Conservation (phyloP, 2,797 vertebrate genomes). For the Macropodus opercularis region DNA sequence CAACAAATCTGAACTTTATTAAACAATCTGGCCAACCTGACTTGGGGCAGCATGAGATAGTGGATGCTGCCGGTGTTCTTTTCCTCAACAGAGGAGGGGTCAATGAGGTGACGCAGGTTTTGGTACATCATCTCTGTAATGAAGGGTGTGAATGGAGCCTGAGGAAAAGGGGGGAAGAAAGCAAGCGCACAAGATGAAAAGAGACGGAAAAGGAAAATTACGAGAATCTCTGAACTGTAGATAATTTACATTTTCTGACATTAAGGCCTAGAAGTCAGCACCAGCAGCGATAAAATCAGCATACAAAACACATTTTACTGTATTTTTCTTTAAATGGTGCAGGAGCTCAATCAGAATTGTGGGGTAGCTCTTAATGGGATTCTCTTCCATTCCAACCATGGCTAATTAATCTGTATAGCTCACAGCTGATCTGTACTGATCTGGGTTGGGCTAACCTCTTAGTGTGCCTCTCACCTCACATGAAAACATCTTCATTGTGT, state of each 20-base stretch:
- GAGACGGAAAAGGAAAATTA: conserved; percentile 24
- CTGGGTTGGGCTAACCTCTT: conserved; percentile 49
- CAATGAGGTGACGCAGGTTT: conserved; percentile 91
- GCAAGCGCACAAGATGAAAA: conserved; percentile 21
- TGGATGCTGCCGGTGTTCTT: conserved; percentile 94
- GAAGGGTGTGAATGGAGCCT: conserved; percentile 98
- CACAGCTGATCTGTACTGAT: conserved; percentile 63
- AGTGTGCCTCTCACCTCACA: conserved; percentile 46
- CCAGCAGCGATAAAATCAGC: conserved; percentile 19
- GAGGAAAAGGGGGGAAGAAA: conserved; percentile 29
- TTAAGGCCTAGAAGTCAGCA: conserved; percentile 40
- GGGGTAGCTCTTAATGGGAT: conserved; percentile 40
- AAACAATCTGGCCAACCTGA: conserved; percentile 83
- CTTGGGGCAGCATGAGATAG: conserved; percentile 96
- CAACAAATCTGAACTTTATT: conserved; percentile 1
- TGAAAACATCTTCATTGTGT: conserved; percentile 64
- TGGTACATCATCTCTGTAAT: conserved; percentile 99
- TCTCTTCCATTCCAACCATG: conserved; percentile 35
- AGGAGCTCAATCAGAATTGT: conserved; percentile 50
- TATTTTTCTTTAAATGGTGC: not conserved
- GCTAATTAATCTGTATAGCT: conserved; percentile 60
- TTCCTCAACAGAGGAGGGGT: conserved; percentile 87
- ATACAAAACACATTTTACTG: conserved; percentile 25
- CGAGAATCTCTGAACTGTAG: conserved; percentile 31
- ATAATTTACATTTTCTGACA: conserved; percentile 53